Conservation (phyloP, 2,797 vertebrate species). For the Menidia menidia region DNA sequence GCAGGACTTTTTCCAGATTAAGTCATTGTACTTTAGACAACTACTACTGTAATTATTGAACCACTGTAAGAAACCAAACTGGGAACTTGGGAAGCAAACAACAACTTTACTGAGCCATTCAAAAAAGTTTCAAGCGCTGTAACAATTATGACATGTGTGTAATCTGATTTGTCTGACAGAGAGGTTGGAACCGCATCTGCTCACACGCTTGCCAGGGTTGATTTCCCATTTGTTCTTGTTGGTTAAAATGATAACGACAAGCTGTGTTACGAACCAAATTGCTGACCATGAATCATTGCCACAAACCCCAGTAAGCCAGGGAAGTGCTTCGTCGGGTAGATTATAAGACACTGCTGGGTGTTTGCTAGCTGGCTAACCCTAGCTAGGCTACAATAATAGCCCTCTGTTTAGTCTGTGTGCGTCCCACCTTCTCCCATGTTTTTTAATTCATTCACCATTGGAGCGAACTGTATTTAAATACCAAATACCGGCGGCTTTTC, state of each 20-base stretch:
- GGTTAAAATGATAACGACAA: neutral
- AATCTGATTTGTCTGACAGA: neutral
- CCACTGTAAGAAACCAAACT: too few relatives aligned
- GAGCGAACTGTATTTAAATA: accelerated
- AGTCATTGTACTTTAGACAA: neutral
- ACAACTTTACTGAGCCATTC: neutral
- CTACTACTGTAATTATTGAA: neutral
- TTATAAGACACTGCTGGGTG: conserved; percentile 17
- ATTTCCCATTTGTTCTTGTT: neutral
- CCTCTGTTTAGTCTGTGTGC: conserved; percentile 4
- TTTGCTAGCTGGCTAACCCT: conserved; percentile 66
- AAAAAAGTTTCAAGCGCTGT: neutral
- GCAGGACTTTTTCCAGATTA: neutral
- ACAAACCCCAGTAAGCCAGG: neutral
- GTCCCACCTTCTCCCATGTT: accelerated
- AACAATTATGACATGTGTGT: neutral
- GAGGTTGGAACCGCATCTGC: neutral
- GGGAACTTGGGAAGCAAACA: neutral
- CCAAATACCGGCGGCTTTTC: neutral
- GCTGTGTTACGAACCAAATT: neutral
- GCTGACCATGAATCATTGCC: neutral
- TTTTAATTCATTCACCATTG: neutral
- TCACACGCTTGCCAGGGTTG: neutral
- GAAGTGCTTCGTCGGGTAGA: conserved; percentile 10
- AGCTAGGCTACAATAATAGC: conserved; percentile 59